Evolutionary conservation across 2,797 vertebrate genomes (phyloP), one percentile per base, ranked within the genome.

Genomic region (Gambelia wislizenii): DNA sequence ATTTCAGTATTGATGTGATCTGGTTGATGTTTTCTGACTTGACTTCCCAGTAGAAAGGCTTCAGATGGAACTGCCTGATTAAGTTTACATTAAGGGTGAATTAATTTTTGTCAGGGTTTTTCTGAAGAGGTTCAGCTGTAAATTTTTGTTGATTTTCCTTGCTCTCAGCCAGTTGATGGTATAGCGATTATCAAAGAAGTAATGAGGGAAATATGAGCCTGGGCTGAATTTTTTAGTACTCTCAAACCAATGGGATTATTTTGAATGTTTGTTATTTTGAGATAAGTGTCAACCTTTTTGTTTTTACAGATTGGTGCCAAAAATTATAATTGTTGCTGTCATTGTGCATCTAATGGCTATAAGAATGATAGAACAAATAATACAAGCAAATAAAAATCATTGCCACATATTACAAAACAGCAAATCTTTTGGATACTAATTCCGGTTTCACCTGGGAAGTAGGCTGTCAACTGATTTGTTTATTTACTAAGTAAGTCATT

Each of bases 131-230:
- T 33, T 12, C 85, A 88, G 25, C 84, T 91, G 39, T 74, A 88
- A n/a, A 33, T 86, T 93, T 92, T 92, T 91, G 59, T 74, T 75
- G 52, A 67, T 90, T 33, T 76, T 91, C 79, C 83, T 87, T 90
- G 76, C 27, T 89, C 42, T 87, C 83, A 81, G 42, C 7, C 69
- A 81, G 64, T 89, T 91, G 74, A 90, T 5, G 2, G 39, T 77
- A 33, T 39, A 86, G 74, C 42, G 82, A 6, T 72, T 89, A 54
- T 92, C 30, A 39, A 86, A 91, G 84, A n/a, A 85, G 70, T 9
- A 80, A 22, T 36, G 49, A 27, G 1, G 80, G 52, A 84, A 90
- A 90, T 72, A 39, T 69, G n/a, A 75, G 36, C 36, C 8, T 76
- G 59, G 75, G 92, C 89, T 80, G 85, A 79, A 59, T 54, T 87